These are phyloP conservation scores for Hemichromis elongatus DNA, from an alignment of 2,113 vertebrate species.

Conservation along the genomic window DNA sequence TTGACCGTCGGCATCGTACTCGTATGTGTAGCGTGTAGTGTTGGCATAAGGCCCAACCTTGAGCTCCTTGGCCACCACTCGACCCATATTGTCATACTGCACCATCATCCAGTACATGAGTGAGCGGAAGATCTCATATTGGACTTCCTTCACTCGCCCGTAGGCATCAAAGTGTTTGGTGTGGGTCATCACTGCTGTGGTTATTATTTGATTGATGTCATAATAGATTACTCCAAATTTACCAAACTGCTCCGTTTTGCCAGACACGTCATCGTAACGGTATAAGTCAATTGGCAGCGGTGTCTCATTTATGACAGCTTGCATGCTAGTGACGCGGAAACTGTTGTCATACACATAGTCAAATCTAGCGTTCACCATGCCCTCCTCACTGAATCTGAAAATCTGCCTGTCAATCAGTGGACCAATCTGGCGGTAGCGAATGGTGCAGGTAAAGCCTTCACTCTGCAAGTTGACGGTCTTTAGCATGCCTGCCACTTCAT, in stretches of 20 bases:
- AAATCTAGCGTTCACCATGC: constrained; percentile 96
- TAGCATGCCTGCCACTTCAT: constrained; percentile 90
- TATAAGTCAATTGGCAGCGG: constrained; percentile 95
- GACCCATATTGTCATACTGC: constrained; percentile 97
- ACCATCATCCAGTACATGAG: constrained; percentile 99
- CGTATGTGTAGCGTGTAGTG: constrained; percentile 92
- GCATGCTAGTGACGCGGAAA: constrained; percentile 98
- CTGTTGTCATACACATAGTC: constrained; percentile 99
- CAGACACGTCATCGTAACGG: constrained; percentile 94
- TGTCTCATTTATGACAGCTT: constrained; percentile 96
- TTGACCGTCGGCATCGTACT: constrained; percentile 93
- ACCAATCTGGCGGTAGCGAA: constrained; percentile 94
- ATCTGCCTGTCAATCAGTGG: constrained; percentile 96
- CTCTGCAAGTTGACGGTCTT: constrained; percentile 94
- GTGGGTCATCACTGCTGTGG: constrained; percentile 97
- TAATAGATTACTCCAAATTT: constrained; percentile 99
- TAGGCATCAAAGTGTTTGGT: constrained; percentile 98
- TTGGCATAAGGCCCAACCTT: constrained; percentile 98
- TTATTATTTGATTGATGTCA: constrained; percentile 98
- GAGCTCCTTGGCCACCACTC: constrained; percentile 94
- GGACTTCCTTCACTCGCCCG: constrained; percentile 94
- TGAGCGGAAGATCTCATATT: constrained; percentile 96
- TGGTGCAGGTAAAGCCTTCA: constrained; percentile 93
- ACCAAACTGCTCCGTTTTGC: constrained; percentile 96
- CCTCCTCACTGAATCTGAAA: constrained; percentile 97